These are phyloP conservation scores for Prinia subflava DNA, from an alignment of 2,113 vertebrate species.

Conservation along the genomic window DNA sequence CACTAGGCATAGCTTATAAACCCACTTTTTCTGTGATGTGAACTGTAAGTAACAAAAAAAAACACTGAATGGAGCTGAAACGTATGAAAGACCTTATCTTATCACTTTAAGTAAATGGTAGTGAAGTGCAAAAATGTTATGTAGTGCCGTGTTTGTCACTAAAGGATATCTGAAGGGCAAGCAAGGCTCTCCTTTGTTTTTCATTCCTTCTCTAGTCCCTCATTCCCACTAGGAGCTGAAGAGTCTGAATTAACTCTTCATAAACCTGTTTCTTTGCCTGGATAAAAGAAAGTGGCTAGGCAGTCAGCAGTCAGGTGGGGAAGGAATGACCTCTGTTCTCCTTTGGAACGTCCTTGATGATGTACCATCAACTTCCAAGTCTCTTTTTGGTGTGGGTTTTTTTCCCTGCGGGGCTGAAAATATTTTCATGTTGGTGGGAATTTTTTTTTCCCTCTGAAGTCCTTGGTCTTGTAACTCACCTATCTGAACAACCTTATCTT, in stretches of 20 bases:
- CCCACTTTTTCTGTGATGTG: background rate
- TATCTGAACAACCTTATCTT: background rate
- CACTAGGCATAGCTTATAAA: background rate
- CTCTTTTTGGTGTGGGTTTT: background rate
- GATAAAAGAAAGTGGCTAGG: background rate
- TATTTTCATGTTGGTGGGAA: background rate
- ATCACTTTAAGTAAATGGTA: background rate
- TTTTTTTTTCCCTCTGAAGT: background rate
- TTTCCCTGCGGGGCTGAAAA: background rate
- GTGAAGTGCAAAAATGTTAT: background rate
- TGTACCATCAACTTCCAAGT: background rate
- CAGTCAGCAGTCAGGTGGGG: background rate
- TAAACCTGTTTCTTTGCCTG: background rate
- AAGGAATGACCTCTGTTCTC: background rate
- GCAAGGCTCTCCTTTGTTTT: background rate
- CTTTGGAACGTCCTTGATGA: background rate
- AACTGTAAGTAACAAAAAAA: background rate
- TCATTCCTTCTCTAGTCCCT: background rate
- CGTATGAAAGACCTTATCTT: background rate
- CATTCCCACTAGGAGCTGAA: background rate
- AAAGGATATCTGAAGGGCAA: background rate
- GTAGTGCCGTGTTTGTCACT: background rate
- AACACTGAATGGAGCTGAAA: background rate
- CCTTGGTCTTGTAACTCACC: background rate
- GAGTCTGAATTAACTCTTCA: background rate